A percentile compares a stretch with the other conserved stretches of the same genome.
Evolutionary conservation across 1,140 invertebrate species (phyloP).

Genomic region (Tenebrio molitor): DNA sequence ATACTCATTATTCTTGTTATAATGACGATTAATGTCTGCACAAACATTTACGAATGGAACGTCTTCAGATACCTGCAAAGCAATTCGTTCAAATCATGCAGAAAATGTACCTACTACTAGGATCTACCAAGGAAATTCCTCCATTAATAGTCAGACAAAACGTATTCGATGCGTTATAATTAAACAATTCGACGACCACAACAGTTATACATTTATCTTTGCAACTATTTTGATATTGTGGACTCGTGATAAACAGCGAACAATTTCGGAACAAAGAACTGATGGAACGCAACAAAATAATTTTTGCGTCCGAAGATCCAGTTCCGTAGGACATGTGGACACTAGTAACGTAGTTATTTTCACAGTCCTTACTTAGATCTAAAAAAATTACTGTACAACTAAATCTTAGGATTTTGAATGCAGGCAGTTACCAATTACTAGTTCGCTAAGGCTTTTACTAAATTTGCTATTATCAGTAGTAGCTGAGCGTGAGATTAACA

Average conservation of each 20-base stretch:
- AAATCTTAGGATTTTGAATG: not conserved
- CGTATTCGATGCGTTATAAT: not conserved
- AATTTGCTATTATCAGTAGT: too few relatives aligned
- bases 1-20: not conserved
- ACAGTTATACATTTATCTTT: constrained; percentile 1
- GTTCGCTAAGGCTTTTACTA: not conserved
- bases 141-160: not conserved
- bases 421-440: not conserved
- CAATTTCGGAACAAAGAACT: not conserved
- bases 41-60: not conserved
- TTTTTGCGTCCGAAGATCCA: constrained; percentile 3
- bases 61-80: not conserved
- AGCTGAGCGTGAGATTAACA: too few relatives aligned
- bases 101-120: not conserved
- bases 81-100: not conserved
- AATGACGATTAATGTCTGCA: constrained; percentile 12
- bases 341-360: constrained; percentile 1
- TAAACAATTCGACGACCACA: constrained; percentile 9
- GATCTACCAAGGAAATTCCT: constrained; percentile 1
- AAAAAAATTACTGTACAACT: not conserved
- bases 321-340: not conserved
- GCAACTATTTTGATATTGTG: not conserved
- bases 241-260: not conserved
- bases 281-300: not conserved
- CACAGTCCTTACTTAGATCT: constrained; percentile 15